These are phyloP conservation scores for Anthophora plumipes DNA, from an alignment of 2,888 invertebrate genomes.

Conservation along the genomic window DNA sequence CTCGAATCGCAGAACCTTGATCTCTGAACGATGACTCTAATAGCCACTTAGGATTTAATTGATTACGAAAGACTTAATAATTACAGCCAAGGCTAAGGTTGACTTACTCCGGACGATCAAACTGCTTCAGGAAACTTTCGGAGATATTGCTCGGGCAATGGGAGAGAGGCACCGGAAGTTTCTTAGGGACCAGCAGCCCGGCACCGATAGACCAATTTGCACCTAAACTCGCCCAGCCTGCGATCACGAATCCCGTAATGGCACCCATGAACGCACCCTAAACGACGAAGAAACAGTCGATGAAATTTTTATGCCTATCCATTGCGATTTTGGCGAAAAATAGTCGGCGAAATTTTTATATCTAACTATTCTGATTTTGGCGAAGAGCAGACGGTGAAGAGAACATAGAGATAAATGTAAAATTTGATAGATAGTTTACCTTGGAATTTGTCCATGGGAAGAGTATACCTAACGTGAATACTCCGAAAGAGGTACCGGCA, in stretches of 20 bases:
- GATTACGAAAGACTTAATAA: conserved; percentile 37
- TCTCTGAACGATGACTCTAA: neutral
- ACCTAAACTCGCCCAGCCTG: conserved; percentile 89
- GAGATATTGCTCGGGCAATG: conserved; percentile 83
- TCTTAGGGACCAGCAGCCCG: conserved; percentile 87
- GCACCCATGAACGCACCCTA: conserved; percentile 86
- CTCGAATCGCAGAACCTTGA: neutral
- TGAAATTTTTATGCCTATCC: conserved; percentile 7
- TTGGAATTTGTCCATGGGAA: conserved; percentile 92
- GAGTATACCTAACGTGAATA: conserved; percentile 93
- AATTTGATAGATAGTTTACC: conserved; percentile 83
- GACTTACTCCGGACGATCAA: conserved; percentile 67
- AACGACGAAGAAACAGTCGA: conserved; percentile 49
- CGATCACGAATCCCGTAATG: conserved; percentile 87
- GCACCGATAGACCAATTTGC: conserved; percentile 88
- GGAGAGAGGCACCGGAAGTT: conserved; percentile 85
- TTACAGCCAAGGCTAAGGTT: conserved; percentile 4
- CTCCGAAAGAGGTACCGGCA: conserved; percentile 92
- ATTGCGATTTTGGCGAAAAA: neutral
- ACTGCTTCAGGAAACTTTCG: conserved; percentile 75
- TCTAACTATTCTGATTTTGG: neutral
- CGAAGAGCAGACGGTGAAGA: neutral
- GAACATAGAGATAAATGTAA: too few species aligned
- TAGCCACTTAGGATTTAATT: conserved; percentile 23
- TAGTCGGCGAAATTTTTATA: neutral